Base-by-base conservation (phyloP, 2,113 vertebrate genomes). In the Gymnocephalus cernua region DNA sequence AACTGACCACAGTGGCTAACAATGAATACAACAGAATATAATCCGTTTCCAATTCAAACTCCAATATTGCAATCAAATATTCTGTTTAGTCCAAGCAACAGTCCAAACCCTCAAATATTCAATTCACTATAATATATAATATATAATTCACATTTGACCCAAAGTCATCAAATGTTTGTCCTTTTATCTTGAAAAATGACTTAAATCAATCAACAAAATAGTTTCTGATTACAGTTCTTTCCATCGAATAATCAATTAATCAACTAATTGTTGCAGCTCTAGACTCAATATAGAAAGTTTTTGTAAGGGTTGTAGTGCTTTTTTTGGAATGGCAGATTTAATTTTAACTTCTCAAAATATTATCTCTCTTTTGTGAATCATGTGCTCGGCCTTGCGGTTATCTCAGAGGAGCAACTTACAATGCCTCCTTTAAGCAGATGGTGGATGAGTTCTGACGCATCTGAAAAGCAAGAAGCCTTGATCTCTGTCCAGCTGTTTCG, bases 361-460 rank as follows among this genome's bases (percentile, higher is more conserved):
- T 1, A 3, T 41, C 18, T 65, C 70, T 27, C 53, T 65, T 75
- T 50, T 4, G 15, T 29, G 53, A 25, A 77, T 74, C 75, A 23
- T 54, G 77, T 81, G 78, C 53, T 86, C 35, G 4, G 48, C 64
- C 77, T 41, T 11, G 13, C 59, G 25, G 51, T 65, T 76, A 35
- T 81, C 70, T 84, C 74, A 70, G 56, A 82, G 70, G 50, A 79
- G 66, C 56, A 74, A 38, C 65, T 77, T 1, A 78, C 73, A 84
- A 69, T 54, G 86, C 67, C n/a, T 86, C 86, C 78, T 73, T 87
- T 86, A 66, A 85, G 72, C 91, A 91, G 85, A 89, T 87, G 86
- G 84, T 69, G 82, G 61, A 41, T 47, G 80, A 74, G 67, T 62
- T 68, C 47, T 74, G 50, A 84, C 21, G 59, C 67, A 58, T 77